phyloP scores from a whole-genome alignment of 2,113 vertebrate species.

The Psittacula cyanocephala region DNA sequence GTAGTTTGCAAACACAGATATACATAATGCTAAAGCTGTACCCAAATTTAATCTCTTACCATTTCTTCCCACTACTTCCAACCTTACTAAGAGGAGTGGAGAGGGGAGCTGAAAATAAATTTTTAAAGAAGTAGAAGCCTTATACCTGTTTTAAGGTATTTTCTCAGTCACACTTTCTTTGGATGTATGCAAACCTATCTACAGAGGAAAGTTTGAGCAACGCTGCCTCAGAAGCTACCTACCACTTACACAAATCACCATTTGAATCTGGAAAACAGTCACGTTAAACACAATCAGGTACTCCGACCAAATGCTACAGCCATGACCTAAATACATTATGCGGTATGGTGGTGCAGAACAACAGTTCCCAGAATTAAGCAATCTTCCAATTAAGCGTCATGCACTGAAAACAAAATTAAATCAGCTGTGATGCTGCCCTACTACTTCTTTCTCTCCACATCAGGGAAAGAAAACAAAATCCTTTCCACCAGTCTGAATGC shows the following conservation, averaged over 20 bases:
- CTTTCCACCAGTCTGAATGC: neutral
- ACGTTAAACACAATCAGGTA: neutral
- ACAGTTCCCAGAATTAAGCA: constrained; percentile 53
- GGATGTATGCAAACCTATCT: neutral
- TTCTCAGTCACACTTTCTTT: neutral
- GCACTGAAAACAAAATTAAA: constrained; percentile 46
- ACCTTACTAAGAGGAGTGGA: neutral
- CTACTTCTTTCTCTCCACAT: neutral
- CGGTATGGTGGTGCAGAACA: neutral
- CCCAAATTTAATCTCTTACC: neutral
- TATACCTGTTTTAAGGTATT: neutral
- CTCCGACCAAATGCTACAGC: constrained; percentile 1
- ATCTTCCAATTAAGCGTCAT: constrained; percentile 53
- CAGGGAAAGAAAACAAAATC: neutral
- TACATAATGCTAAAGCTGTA: neutral
- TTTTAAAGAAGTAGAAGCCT: neutral
- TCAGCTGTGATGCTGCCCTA: neutral
- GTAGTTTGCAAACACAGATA: neutral
- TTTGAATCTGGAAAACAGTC: neutral
- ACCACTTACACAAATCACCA: neutral
- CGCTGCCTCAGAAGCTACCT: neutral
- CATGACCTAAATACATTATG: constrained; percentile 47
- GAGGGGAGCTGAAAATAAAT: neutral
- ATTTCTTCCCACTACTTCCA: neutral
- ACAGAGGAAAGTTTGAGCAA: neutral